phyloP scores from a whole-genome alignment of 2,888 invertebrate genomes.

The Drosophila tripunctata region DNA sequence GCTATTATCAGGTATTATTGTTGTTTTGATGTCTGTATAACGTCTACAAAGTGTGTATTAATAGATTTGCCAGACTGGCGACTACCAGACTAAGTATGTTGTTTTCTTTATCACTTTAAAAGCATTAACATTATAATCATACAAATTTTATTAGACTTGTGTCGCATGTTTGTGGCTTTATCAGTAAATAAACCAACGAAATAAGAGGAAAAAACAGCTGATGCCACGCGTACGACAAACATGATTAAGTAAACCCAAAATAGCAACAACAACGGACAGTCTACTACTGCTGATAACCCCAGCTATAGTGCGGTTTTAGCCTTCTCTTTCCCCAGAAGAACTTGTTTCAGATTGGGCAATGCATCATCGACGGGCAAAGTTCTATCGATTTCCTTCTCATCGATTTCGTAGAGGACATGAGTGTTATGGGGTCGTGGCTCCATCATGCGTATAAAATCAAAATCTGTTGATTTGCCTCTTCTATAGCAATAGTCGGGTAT shows the following conservation, averaged over 20 bases:
- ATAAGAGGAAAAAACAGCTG: not conserved
- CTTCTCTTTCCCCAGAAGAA: constrained; percentile 18
- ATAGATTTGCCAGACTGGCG: not conserved
- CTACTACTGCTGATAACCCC: not conserved
- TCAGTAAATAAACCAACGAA: not conserved
- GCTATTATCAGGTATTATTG: not conserved
- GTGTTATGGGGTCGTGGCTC: not conserved
- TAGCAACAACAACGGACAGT: not conserved
- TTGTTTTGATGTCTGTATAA: not conserved
- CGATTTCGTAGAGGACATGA: constrained; percentile 36
- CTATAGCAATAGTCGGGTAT: constrained; percentile 30
- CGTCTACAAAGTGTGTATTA: not conserved
- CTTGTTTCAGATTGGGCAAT: not conserved
- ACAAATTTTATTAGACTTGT: constrained; percentile 1
- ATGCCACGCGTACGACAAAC: not conserved
- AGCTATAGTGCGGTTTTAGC: not conserved
- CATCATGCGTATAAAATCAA: constrained; percentile 29
- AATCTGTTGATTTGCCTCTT: constrained; percentile 14
- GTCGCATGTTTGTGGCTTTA: not conserved
- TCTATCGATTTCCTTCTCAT: constrained; percentile 15
- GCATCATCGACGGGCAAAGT: fast-evolving
- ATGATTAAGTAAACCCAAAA: not conserved
- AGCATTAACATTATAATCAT: constrained; percentile 2
- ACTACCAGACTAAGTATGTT: not conserved
- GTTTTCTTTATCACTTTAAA: constrained; percentile 16